These are phyloP conservation scores for Indicator indicator DNA, from an alignment of 2,113 vertebrate genomes.

Conservation along the genomic window DNA sequence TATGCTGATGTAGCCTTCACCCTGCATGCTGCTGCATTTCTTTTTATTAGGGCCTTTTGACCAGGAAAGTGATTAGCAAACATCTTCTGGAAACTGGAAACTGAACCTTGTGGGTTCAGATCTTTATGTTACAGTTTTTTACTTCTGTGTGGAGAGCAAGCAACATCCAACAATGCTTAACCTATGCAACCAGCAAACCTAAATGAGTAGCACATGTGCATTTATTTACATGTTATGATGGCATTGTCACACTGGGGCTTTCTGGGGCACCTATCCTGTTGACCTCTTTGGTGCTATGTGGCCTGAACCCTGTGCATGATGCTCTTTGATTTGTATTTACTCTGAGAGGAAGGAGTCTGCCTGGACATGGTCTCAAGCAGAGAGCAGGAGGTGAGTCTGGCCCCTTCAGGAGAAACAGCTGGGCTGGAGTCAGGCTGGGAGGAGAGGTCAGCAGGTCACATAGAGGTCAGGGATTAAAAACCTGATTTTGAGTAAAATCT, in stretches of 20 bases:
- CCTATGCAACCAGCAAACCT: not conserved
- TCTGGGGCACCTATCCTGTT: not conserved
- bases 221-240: conserved; percentile 6
- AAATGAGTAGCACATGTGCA: not conserved
- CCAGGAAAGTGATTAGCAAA: not conserved
- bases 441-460: conserved; percentile 43
- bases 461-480: conserved; percentile 31
- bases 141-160: not conserved
- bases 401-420: conserved; percentile 39
- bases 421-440: conserved; percentile 17
- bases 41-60: not conserved
- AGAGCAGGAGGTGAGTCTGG: conserved; percentile 30
- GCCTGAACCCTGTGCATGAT: not conserved
- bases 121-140: not conserved
- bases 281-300: not conserved
- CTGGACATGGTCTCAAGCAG: not conserved
- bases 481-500: not conserved
- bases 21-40: not conserved
- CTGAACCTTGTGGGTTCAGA: not conserved
- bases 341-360: conserved; percentile 33
- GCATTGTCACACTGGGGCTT: not conserved
- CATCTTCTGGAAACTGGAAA: not conserved
- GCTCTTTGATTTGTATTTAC: conserved; percentile 6
- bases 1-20: not conserved
- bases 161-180: not conserved